Evolutionary conservation across 2,113 vertebrate species (phyloP).

Genomic region (Sylvilagus bachmani): DNA sequence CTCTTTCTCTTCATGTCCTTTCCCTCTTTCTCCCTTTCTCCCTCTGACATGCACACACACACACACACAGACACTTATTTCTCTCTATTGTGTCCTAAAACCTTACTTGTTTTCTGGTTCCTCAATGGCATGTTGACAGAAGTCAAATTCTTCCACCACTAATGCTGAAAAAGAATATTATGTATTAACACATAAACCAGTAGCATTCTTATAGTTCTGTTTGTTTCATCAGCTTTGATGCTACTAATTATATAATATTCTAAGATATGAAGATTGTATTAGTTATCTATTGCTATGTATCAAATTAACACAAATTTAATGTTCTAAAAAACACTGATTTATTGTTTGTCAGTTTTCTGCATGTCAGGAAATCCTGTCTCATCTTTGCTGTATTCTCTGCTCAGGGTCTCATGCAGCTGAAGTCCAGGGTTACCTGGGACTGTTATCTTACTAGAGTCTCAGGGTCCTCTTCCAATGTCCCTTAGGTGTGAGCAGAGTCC

Average conservation of each 20-base stretch:
- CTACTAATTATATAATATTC: background rate
- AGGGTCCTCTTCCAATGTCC: background rate
- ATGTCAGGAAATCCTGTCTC: background rate
- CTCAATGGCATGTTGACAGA: background rate
- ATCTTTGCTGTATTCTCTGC: background rate
- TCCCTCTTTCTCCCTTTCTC: too few relatives aligned
- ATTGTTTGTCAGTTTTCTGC: background rate
- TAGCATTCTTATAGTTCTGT: background rate
- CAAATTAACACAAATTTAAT: background rate
- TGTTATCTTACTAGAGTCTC: background rate
- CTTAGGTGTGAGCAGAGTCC: background rate
- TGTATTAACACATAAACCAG: background rate
- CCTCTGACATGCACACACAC: background rate
- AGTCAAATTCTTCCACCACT: background rate
- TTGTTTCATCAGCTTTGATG: slow-evolving; percentile 18
- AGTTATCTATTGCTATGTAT: background rate
- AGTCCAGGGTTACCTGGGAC: background rate
- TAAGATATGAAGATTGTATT: background rate
- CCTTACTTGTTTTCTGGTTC: background rate
- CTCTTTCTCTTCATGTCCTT: background rate
- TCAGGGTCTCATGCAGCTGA: background rate
- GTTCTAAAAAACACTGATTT: background rate
- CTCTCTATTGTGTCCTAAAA: background rate
- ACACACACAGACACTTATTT: background rate
- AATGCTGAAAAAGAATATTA: slow-evolving; percentile 38